Percentiles rank a stretch among this genome's conserved stretches.
These are phyloP conservation scores for Plagodis dolabraria DNA, from an alignment of 2,888 invertebrate species.

Conservation along the genomic window DNA sequence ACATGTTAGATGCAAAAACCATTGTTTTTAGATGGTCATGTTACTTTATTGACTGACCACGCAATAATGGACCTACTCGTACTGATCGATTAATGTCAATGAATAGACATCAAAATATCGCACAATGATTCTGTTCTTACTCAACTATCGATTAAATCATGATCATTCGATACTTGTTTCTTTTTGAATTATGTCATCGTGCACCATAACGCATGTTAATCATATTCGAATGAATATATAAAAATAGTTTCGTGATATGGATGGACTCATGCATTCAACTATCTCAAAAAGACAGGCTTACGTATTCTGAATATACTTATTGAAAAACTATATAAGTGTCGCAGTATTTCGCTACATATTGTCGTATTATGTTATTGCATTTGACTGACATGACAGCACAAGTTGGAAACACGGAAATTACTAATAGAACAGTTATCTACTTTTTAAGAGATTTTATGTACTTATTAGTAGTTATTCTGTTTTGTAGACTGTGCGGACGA, in stretches of 20 bases:
- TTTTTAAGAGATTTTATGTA: neutral
- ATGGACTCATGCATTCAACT: slow-evolving; percentile 24
- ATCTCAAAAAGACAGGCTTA: slow-evolving; percentile 24
- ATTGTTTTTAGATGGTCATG: too few species aligned
- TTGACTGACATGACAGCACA: slow-evolving; percentile 6
- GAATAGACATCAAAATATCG: too few species aligned
- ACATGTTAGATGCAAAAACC: too few species aligned
- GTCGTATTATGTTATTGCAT: slow-evolving; percentile 14
- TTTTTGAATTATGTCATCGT: neutral
- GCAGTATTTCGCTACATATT: slow-evolving; percentile 23
- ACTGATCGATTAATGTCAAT: too few species aligned
- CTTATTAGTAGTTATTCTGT: neutral
- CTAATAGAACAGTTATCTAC: neutral
- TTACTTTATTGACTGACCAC: too few species aligned
- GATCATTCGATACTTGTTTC: too few species aligned
- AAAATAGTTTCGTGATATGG: slow-evolving; percentile 18
- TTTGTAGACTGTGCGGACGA: neutral
- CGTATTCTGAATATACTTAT: slow-evolving; percentile 27
- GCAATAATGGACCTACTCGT: too few species aligned
- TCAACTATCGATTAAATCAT: too few species aligned
- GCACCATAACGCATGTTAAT: neutral
- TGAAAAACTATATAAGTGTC: slow-evolving; percentile 18
- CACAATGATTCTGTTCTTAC: too few species aligned
- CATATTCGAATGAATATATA: neutral
- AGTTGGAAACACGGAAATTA: neutral